Percentiles rank a stretch among this genome's conserved stretches.
These are phyloP conservation scores for Electrophaes corylata DNA, from an alignment of 2,888 invertebrate genomes.

Conservation along the genomic window DNA sequence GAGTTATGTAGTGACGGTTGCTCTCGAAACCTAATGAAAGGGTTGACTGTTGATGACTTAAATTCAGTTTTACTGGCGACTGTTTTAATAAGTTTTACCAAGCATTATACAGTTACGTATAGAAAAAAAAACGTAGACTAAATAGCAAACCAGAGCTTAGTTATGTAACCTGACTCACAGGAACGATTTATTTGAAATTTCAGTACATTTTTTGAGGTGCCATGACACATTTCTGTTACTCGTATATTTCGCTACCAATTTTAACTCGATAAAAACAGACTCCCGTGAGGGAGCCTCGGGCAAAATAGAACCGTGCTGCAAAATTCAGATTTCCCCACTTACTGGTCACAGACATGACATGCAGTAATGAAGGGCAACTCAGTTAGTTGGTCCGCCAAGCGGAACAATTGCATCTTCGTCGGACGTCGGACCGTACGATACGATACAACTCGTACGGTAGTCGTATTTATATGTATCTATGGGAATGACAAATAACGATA, in stretches of 20 bases:
- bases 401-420: conserved; percentile 82
- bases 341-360: conserved; percentile 35
- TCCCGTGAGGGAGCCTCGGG: not conserved
- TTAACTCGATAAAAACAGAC: not conserved
- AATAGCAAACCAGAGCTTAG: no score
- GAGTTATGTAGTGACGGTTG: conserved; percentile 10
- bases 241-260: not conserved
- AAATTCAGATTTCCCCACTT: conserved; percentile 29
- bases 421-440: conserved; percentile 24
- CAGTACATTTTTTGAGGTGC: not conserved
- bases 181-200: not conserved
- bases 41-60: not conserved
- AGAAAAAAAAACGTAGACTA: no score
- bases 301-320: conserved; percentile 11
- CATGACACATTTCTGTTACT: not conserved
- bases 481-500: no score
- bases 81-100: no score
- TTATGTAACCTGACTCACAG: no score
- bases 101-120: no score
- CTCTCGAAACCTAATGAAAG: conserved; percentile 1
- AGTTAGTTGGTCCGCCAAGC: conserved; percentile 78
- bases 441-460: conserved; percentile 9
- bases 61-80: not conserved
- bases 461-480: no score
- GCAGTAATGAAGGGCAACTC: conserved; percentile 75